These are phyloP conservation scores for Tachysurus fulvidraco DNA, from an alignment of 2,113 vertebrate genomes.

Conservation along the genomic window DNA sequence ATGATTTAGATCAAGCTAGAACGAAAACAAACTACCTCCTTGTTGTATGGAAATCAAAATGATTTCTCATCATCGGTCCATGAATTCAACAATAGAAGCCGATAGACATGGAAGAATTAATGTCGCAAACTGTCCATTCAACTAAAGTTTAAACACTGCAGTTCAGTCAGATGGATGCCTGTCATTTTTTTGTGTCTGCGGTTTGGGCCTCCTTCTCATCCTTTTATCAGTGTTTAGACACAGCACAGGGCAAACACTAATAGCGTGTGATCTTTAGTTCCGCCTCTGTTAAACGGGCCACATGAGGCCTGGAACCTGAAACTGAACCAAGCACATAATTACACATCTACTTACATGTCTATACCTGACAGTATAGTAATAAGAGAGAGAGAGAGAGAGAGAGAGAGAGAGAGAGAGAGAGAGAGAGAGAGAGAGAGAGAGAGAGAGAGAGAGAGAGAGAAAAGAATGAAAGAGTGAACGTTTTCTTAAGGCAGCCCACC, in stretches of 20 bases:
- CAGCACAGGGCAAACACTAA: constrained; percentile 38
- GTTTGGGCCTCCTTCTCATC: constrained; percentile 51
- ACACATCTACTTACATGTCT: constrained; percentile 69
- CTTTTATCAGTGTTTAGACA: constrained; percentile 59
- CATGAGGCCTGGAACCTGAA: constrained; percentile 59
- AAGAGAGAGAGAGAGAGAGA: constrained; percentile 29
- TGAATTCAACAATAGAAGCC: constrained; percentile 3
- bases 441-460: constrained; percentile 35
- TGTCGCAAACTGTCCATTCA: constrained; percentile 32
- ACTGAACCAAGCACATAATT: constrained; percentile 65
- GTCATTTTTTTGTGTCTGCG: constrained; percentile 53
- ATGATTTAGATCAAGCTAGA: neutral
- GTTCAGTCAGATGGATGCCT: constrained; percentile 49
- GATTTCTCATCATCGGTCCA: neutral
- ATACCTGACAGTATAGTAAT: constrained; percentile 57
- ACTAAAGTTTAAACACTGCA: constrained; percentile 38
- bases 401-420: constrained; percentile 35
- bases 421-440: constrained; percentile 29
- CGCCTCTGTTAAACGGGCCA: constrained; percentile 57
- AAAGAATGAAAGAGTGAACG: constrained; percentile 4
- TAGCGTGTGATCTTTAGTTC: constrained; percentile 49
- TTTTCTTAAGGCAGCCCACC: constrained; percentile 63
- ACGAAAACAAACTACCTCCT: too few species aligned
- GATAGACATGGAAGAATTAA: neutral
- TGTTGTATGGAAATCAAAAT: neutral